phyloP scores from a whole-genome alignment of 2,888 invertebrate species.

The Ormyrus pomaceus region DNA sequence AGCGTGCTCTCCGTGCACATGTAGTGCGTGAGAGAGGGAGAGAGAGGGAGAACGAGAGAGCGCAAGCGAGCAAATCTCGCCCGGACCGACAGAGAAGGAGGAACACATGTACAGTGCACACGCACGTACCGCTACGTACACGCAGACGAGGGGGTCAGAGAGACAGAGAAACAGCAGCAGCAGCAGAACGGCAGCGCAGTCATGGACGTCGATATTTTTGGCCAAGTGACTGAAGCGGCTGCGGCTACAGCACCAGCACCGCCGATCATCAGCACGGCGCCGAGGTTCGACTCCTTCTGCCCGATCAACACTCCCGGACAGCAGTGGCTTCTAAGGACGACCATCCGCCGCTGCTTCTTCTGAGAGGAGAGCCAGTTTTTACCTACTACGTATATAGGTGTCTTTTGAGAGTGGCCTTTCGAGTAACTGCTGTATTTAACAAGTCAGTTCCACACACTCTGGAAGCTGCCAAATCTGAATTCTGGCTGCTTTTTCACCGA shows the following conservation, averaged over 20 bases:
- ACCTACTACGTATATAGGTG: constrained; percentile 8
- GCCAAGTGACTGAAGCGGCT: constrained; percentile 55
- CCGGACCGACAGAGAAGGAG: neutral
- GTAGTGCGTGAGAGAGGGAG: constrained; percentile 18
- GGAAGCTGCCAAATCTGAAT: neutral
- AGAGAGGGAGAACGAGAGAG: constrained; percentile 22
- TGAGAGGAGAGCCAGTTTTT: constrained; percentile 3
- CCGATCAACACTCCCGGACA: constrained; percentile 42
- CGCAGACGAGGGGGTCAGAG: constrained; percentile 45
- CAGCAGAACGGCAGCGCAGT: constrained; percentile 60
- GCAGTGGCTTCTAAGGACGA: constrained; percentile 38
- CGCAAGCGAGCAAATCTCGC: neutral
- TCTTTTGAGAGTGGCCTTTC: constrained; percentile 2
- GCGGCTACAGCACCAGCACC: constrained; percentile 56
- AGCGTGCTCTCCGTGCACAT: constrained; percentile 30
- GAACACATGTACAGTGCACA: neutral
- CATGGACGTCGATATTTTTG: constrained; percentile 75
- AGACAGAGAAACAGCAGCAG: constrained; percentile 47
- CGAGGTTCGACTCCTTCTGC: constrained; percentile 18
- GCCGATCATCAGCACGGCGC: constrained; percentile 46
- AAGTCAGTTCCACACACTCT: constrained; percentile 19
- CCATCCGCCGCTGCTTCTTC: constrained; percentile 25
- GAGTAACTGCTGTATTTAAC: neutral
- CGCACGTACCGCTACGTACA: constrained; percentile 5
- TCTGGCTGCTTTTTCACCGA: constrained; percentile 1